phyloP scores from a whole-genome alignment of 1,140 invertebrate genomes.

The Cydia pomonella region DNA sequence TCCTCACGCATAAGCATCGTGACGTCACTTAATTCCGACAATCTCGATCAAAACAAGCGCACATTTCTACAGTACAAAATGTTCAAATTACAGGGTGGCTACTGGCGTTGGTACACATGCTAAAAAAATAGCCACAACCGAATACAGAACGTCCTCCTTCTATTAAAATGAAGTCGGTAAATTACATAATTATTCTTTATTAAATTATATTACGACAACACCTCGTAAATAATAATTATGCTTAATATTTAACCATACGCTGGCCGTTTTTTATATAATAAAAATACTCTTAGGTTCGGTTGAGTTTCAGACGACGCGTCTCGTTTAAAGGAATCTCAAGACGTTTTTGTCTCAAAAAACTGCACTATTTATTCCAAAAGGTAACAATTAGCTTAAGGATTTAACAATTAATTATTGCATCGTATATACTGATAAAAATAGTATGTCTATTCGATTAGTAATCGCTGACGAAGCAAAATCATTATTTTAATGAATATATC shows the following conservation, averaged over 20 bases:
- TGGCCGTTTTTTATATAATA: not conserved
- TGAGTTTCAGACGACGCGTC: not conserved
- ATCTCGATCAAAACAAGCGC: slow-evolving; percentile 3
- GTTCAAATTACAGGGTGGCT: not conserved
- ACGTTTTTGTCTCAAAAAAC: not conserved
- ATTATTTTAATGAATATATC: slow-evolving; percentile 11
- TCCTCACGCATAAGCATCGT: not conserved
- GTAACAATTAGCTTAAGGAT: slow-evolving; percentile 25
- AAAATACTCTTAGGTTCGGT: not conserved
- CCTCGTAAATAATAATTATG: slow-evolving; percentile 25
- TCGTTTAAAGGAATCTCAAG: not conserved
- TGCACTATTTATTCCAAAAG: slow-evolving; percentile 4
- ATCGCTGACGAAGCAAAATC: not conserved
- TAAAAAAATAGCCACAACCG: no score
- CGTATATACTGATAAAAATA: slow-evolving; percentile 24
- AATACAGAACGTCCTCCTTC: no score
- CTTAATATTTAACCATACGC: not conserved
- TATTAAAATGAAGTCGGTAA: no score
- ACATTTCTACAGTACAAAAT: not conserved
- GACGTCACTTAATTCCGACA: not conserved
- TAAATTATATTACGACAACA: slow-evolving; percentile 1
- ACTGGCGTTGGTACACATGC: slow-evolving; percentile 1
- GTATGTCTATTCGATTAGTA: slow-evolving; percentile 5
- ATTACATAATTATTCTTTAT: slow-evolving; percentile 23
- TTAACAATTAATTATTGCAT: slow-evolving; percentile 23